Percentiles rank a stretch among this genome's conserved stretches.
Conservation (phyloP, 2,888 invertebrate species). For the Ecliptopera silaceata region DNA sequence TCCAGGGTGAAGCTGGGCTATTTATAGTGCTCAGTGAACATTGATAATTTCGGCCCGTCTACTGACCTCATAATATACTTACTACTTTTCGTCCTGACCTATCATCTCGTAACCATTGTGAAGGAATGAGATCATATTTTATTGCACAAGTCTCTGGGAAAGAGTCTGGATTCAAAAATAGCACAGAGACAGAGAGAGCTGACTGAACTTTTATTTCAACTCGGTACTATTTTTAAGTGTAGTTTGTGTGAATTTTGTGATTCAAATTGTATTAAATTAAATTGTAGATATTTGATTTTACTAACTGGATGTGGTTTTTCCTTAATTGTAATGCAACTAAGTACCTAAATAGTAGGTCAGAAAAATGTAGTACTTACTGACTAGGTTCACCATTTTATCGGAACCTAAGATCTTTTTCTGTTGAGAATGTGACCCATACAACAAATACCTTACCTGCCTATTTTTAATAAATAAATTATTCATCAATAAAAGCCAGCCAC, state of each 20-base stretch:
- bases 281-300: neutral
- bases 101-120: conserved; percentile 29
- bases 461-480: conserved; percentile 16
- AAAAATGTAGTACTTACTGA: neutral
- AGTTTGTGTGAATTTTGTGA: conserved; percentile 23
- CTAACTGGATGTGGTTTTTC: too few relatives aligned
- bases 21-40: conserved; percentile 62
- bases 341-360: too few relatives aligned
- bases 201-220: conserved; percentile 44
- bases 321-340: too few relatives aligned
- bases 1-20: conserved; percentile 72
- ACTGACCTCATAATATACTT: conserved; percentile 35
- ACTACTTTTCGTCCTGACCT: conserved; percentile 31
- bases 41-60: conserved; percentile 63
- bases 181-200: conserved; percentile 57
- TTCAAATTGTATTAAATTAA: neutral
- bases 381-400: neutral
- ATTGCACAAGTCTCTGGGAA: conserved; percentile 54
- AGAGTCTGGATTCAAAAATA: conserved; percentile 70
- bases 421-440: conserved; percentile 12
- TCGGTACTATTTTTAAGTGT: conserved; percentile 35
- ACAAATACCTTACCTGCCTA: neutral
- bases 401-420: neutral
- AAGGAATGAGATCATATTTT: conserved; percentile 35
- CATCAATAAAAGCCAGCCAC: conserved; percentile 21